Percentiles rank a stretch among this genome's conserved stretches.
These are phyloP conservation scores for Escarpia spicata DNA, from an alignment of 2,888 invertebrate genomes.

Conservation along the genomic window DNA sequence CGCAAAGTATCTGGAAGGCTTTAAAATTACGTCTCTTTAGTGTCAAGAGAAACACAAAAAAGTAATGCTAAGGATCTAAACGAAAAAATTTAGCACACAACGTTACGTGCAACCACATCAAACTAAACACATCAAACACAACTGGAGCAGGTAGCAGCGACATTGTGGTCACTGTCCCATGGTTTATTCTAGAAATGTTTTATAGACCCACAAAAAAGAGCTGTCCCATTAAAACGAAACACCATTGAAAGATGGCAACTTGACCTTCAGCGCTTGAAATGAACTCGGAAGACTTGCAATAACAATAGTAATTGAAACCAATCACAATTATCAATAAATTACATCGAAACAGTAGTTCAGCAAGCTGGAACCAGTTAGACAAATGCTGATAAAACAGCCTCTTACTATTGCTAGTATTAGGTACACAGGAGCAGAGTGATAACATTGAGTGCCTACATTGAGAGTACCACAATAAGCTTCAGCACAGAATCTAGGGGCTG, in stretches of 20 bases:
- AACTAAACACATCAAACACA: background rate
- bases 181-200: background rate
- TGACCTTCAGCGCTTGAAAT: background rate
- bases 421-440: too few relatives aligned
- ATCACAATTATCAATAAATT: background rate
- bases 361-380: too few relatives aligned
- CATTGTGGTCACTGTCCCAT: background rate
- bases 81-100: background rate
- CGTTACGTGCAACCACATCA: background rate
- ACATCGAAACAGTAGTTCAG: background rate
- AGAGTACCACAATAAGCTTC: too few relatives aligned
- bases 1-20: background rate
- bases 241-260: background rate
- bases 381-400: too few relatives aligned
- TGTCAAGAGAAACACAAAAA: background rate
- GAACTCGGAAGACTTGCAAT: background rate
- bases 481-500: too few relatives aligned
- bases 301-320: background rate
- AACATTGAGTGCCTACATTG: too few relatives aligned
- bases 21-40: background rate
- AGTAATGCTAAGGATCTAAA: background rate
- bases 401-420: too few relatives aligned
- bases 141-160: background rate
- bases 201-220: background rate
- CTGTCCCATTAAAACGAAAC: background rate